Conservation (phyloP, 2,797 vertebrate species). For the Enteromius mattozi region DNA sequence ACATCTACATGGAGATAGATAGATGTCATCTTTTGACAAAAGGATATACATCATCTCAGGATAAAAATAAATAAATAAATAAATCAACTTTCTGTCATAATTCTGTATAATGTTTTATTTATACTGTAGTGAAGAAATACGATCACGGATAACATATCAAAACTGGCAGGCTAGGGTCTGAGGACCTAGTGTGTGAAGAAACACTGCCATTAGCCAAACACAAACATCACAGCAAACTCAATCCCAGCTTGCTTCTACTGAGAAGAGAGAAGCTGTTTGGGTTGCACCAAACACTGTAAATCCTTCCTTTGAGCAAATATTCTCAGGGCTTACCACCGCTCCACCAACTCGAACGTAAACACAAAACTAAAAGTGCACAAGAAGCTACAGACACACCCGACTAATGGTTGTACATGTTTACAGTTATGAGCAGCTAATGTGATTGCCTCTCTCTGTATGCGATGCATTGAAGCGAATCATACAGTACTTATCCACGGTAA, state of each 20-base stretch:
- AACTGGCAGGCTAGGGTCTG: slow-evolving; percentile 13
- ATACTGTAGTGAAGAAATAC: slow-evolving; percentile 5
- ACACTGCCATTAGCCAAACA: slow-evolving; percentile 24
- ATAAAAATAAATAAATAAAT: neutral
- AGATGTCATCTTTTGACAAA: too few relatives aligned
- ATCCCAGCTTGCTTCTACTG: slow-evolving; percentile 26
- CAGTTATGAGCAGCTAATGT: slow-evolving; percentile 49
- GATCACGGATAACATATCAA: slow-evolving; percentile 3
- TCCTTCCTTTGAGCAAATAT: slow-evolving; percentile 55
- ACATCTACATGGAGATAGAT: too few relatives aligned
- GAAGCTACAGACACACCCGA: slow-evolving; percentile 6
- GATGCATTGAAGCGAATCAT: slow-evolving; percentile 31
- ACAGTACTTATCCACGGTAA: slow-evolving; percentile 15
- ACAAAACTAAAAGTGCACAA: slow-evolving; percentile 23
- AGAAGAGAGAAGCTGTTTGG: slow-evolving; percentile 19
- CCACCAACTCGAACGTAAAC: neutral
- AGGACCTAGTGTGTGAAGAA: slow-evolving; percentile 22
- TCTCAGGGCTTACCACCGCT: slow-evolving; percentile 35
- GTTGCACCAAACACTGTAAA: slow-evolving; percentile 34
- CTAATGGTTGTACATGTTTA: slow-evolving; percentile 28
- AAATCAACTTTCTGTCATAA: neutral
- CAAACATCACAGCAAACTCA: slow-evolving; percentile 32
- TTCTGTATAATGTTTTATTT: neutral
- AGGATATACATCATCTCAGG: too few relatives aligned
- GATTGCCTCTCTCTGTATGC: slow-evolving; percentile 1